Base-by-base conservation (phyloP, 2,888 invertebrate genomes). In the Dynastes tityus region DNA sequence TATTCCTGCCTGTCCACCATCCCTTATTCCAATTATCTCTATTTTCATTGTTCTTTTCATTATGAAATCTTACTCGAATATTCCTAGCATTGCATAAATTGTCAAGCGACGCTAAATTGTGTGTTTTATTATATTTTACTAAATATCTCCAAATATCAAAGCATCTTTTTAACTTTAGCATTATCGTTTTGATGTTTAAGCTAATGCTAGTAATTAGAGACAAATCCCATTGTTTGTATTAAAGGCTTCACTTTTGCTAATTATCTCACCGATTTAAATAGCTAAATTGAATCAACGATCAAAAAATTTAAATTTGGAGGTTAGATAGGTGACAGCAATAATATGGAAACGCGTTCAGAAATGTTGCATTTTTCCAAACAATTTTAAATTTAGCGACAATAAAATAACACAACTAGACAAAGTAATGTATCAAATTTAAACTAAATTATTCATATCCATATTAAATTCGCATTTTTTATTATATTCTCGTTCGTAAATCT, bases 1-100 rank as follows among this genome's bases (percentile, higher is more conserved):
- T 74, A 13, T 40, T 49, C 9, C 0, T 64, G 16, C 55, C 40
- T 49, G 55, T 55, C 76, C 76, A 76, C 51, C 76, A 68, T 16
- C 45, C 55, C 4, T 49, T 27, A 29, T 51, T 29, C 29, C 29
- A 63, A 32, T 11, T 53, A 45, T 40, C 29, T 22, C 22, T 40
- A 49, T 63, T 13, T 29, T 51, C 51, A 29, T 68, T 51, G n/a
- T 58, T 58, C 3, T 13, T 68, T 11, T 49, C 29, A 51, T 68
- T 11, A 11, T 61, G 4, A 13, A 74, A 22, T n/a, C 1, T 61
- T 40, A 29, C 27, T n/a, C 11, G 45, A 9, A 11, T 11, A 63
- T 45, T 13, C 9, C 16, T 74, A 1, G 1, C 29, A 74, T 74
- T n/a, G 22, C 16, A 27, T 11, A 11, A 22, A 73, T 11, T 49